Evolutionary conservation across 2,113 vertebrate species (phyloP).

Genomic region (Copsychus sechellarum): DNA sequence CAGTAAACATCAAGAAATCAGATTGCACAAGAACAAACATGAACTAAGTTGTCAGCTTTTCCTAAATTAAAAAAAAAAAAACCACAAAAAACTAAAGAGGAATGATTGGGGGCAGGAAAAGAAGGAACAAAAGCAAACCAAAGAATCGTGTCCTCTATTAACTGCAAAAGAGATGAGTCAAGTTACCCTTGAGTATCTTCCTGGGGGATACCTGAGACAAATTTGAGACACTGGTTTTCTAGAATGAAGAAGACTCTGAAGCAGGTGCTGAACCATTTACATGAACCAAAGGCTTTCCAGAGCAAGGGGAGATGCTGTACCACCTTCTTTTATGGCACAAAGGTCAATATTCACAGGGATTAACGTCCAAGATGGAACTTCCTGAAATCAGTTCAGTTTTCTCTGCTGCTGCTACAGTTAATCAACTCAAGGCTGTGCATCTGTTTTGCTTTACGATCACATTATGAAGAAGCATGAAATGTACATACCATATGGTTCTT

Average conservation of each 20-base stretch:
- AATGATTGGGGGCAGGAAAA: rapidly evolving
- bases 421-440: background rate
- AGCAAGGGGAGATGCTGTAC: background rate
- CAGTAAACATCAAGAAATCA: background rate
- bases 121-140: background rate
- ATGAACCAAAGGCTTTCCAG: background rate
- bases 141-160: background rate
- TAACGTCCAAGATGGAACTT: background rate
- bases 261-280: background rate
- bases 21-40: background rate
- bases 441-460: background rate
- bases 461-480: background rate
- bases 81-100: background rate
- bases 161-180: background rate
- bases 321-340: background rate
- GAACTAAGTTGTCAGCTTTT: background rate
- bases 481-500: background rate
- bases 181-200: background rate
- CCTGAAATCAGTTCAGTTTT: background rate
- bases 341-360: background rate
- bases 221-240: background rate
- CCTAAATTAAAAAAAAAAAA: background rate
- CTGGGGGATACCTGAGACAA: background rate
- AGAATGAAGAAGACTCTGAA: background rate
- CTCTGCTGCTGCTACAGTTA: background rate